Evolutionary conservation across 2,113 vertebrate genomes (phyloP), one percentile per base, ranked within the genome.

Genomic region (Otis tarda): DNA sequence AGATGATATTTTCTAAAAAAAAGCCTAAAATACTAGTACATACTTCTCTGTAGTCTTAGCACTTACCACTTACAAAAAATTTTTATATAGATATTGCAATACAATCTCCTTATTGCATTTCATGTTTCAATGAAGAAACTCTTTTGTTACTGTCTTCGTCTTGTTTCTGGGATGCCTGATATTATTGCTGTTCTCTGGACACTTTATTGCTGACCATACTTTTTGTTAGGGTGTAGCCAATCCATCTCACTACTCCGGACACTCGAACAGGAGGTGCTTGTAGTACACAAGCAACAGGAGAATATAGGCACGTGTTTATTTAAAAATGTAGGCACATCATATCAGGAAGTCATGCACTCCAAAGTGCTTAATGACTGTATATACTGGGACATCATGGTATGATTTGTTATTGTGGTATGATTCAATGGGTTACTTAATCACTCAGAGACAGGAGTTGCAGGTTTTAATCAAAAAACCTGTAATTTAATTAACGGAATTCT

Each of bases 361-460:
- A 70, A 94, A 97, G 94, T 94, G 89, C 89, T 96, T 94, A 96
- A 95, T 94, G 67, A 53, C 53, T 94, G 86, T 71, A 55, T 87
- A 87, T 79, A 50, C 60, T 70, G 77, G 81, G 88, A 55, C 63
- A 90, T 59, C 53, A 87, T 9, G 25, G 49, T 57, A 52, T 60
- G 57, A 85, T 71, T 94, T 90, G 96, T 94, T 87, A 94, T 92
- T 93, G 86, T 56, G 39, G 65, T 61, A 63, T 81, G 85, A 95
- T 88, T 86, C 70, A 80, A 39, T 55, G 22, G 45, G n/a, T 90
- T 90, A 33, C n/a, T 78, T 90, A 91, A 91, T 57, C 47, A 86
- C 67, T 85, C 55, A 70, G 37, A 70, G 68, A 61, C 21, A 63
- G 50, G 7, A 41, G 24, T 13, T 87, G 10, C 14, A 57, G 27